These are phyloP conservation scores for Drosophila putrida DNA, from an alignment of 2,888 invertebrate species.

Conservation along the genomic window DNA sequence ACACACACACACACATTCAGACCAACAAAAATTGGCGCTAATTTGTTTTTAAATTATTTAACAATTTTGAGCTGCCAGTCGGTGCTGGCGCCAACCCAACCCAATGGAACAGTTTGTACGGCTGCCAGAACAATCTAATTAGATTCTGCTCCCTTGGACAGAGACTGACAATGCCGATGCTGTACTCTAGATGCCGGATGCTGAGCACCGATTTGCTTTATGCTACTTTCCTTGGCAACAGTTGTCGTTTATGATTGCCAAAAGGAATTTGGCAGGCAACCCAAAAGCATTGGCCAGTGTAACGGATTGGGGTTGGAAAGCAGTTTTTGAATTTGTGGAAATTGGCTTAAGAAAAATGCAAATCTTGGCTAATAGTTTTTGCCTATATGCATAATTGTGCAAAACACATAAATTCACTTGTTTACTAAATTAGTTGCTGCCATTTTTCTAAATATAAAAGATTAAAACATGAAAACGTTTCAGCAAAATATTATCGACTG, in stretches of 20 bases:
- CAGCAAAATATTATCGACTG: too few relatives aligned
- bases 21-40: slow-evolving; percentile 59
- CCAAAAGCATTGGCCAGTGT: slow-evolving; percentile 18
- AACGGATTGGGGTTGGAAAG: slow-evolving; percentile 12
- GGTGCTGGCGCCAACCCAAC: slow-evolving; percentile 39
- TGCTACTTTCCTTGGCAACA: slow-evolving; percentile 75
- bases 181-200: slow-evolving; percentile 48
- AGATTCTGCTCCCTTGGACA: slow-evolving; percentile 48
- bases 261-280: slow-evolving; percentile 67
- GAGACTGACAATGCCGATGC: slow-evolving; percentile 38
- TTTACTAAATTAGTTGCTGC: slow-evolving; percentile 34
- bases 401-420: slow-evolving; percentile 72
- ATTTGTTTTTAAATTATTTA: slow-evolving; percentile 80
- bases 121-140: slow-evolving; percentile 71
- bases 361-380: slow-evolving; percentile 62
- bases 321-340: slow-evolving; percentile 21
- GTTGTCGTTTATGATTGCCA: slow-evolving; percentile 74
- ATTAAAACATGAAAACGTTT: background rate
- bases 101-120: slow-evolving; percentile 31
- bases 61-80: slow-evolving; percentile 65
- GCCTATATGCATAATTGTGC: slow-evolving; percentile 64
- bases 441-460: slow-evolving; percentile 2
- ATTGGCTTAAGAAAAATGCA: slow-evolving; percentile 46
- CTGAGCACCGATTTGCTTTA: slow-evolving; percentile 74
- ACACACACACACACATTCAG: slow-evolving; percentile 27